These are phyloP conservation scores for Tubulanus polymorphus DNA, from an alignment of 2,888 invertebrate genomes.

Conservation along the genomic window DNA sequence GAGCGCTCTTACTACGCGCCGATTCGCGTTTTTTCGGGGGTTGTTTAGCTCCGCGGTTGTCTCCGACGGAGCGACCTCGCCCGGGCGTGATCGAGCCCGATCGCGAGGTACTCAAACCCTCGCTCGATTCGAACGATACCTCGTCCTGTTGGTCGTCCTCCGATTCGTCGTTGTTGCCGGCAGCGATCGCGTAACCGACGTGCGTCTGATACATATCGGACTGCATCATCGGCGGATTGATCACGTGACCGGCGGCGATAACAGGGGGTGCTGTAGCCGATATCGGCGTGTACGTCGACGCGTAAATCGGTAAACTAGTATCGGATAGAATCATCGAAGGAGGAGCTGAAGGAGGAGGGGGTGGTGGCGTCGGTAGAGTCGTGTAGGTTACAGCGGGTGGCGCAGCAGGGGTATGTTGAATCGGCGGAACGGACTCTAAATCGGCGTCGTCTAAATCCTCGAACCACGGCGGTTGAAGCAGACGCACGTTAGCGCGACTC, in stretches of 20 bases:
- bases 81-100: conserved; percentile 83
- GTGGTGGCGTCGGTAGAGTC: neutral
- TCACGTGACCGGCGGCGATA: no score
- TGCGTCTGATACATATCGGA: conserved; percentile 12
- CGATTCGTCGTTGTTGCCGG: conserved; percentile 10
- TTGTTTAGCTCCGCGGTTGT: conserved; percentile 27
- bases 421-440: conserved; percentile 3
- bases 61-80: conserved; percentile 28
- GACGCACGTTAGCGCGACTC: conserved; percentile 82
- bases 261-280: neutral
- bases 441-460: conserved; percentile 70
- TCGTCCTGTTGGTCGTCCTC: conserved; percentile 44
- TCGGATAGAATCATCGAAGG: no score
- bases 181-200: neutral
- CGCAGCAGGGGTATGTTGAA: neutral
- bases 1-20: conserved; percentile 44
- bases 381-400: neutral
- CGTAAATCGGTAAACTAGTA: no score
- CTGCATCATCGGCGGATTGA: conserved; percentile 9
- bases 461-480: conserved; percentile 92
- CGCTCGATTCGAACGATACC: conserved; percentile 39
- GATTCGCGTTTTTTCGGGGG: conserved; percentile 41
- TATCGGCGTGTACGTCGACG: neutral
- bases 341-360: neutral
- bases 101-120: conserved; percentile 47